Base-by-base conservation (phyloP, 2,113 vertebrate genomes). In the Neoarius graeffei region DNA sequence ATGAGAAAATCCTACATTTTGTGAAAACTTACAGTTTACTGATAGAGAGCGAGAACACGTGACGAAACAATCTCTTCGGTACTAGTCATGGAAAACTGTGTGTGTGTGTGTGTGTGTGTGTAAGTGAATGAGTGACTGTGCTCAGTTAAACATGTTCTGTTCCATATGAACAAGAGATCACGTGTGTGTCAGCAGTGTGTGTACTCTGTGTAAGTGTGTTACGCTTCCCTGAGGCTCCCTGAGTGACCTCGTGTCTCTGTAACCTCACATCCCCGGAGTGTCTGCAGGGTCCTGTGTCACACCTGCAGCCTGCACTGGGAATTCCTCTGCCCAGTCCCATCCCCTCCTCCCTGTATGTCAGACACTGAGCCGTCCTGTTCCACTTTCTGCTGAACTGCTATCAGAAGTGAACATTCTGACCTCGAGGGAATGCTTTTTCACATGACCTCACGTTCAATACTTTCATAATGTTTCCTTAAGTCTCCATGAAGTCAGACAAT, bases 301-400 rank as follows among this genome's bases (percentile, higher is more conserved):
- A 96, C 95, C 95, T 95, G 94, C 94, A 95, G 92, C 94, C 93
- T 93, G 91, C 88, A 89, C 73, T 87, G 94, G 94, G 95, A 95
- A 95, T 95, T 91, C 35, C 85, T 73, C 83, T 92, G 89, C 86
- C 19, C 82, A 42, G 23, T 93, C 89, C 94, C 90, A 90, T 90
- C 91, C 91, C 91, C 81, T 89, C 91, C 89, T 93, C 91, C 85
- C 93, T 92, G 88, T 92, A 83, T 90, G 54, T 69, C 56, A 83
- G 90, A 90, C 81, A 86, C 90, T 88, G 86, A 84, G 77, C 35
- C 52, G 13, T 88, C 89, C 90, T 92, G 87, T 90, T 94, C 92
- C 87, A 67, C 82, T 88, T 89, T 91, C 73, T 83, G 81, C 20
- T 73, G 60, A 88, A 85, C n/a, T 62, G 83, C 69, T 81, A 84